Base-by-base conservation (phyloP, 2,797 vertebrate species). In the Emys orbicularis region DNA sequence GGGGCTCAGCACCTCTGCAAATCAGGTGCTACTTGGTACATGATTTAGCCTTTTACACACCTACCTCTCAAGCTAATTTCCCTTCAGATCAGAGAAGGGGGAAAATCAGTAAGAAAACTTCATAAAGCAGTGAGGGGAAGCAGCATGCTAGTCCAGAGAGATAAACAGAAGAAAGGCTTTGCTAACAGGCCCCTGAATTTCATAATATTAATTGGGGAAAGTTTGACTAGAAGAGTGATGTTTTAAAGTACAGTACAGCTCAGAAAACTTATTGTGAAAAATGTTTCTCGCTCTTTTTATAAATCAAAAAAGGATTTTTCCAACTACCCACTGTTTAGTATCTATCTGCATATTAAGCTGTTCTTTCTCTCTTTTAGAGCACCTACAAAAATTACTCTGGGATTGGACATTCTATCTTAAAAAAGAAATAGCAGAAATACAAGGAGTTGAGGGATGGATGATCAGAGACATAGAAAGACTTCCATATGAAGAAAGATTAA, bases 211-310 rank as follows among this genome's bases (percentile, higher is more conserved):
- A 92, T 80, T 87, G 88, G 89, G 50, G 88, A 96, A 88, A 0
- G 9, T 52, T 76, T 95, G 44, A 87, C 61, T 90, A 83, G 54
- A 88, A 87, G 50, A 90, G 79, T 41, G 6, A 23, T 25, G 59
- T 89, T 90, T 92, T 81, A 90, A 93, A 94, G 56, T 87, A 86
- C 80, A 93, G 93, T 59, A 68, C 65, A 29, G 44, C n/a, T 91
- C 77, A 89, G 77, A 92, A 97, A 95, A 94, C 3, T 31, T 61
- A 61, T 92, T 93, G 74, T 91, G 74, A 83, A 95, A 94, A 95
- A 86, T 68, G 74, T 68, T 87, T 86, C 50, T 97, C 92, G 29
- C 81, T 82, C 89, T 93, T 80, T 90, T 92, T 91, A 19, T 87
- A 53, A 91, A 91, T 94, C 83, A 95, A 96, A 97, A 76, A 80